These are phyloP conservation scores for Austrolebias charrua DNA, from an alignment of 2,797 vertebrate species.

Conservation along the genomic window DNA sequence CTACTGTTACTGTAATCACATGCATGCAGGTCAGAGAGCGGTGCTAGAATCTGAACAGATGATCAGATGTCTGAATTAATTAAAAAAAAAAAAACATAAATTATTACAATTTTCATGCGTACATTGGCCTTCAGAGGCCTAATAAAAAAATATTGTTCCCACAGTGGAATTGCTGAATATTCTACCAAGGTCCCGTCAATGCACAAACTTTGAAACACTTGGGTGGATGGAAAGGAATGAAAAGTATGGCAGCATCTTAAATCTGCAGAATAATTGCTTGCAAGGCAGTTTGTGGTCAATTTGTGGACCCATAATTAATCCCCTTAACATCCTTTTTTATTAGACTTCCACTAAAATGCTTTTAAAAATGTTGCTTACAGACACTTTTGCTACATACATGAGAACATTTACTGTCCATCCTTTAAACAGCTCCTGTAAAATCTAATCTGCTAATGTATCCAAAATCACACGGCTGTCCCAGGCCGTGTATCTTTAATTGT, in stretches of 20 bases:
- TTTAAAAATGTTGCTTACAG: slow-evolving; percentile 62
- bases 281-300: slow-evolving; percentile 55
- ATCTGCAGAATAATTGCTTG: slow-evolving; percentile 45
- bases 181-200: neutral
- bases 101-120: too few relatives aligned
- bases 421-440: slow-evolving; percentile 74
- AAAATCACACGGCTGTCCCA: slow-evolving; percentile 68
- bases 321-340: slow-evolving; percentile 60
- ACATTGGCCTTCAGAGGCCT: too few relatives aligned
- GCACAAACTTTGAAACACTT: neutral
- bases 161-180: neutral
- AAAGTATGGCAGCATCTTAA: slow-evolving; percentile 40
- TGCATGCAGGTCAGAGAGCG: neutral
- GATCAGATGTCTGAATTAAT: neutral
- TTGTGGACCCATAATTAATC: slow-evolving; percentile 61
- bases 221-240: slow-evolving; percentile 3
- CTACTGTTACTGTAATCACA: neutral
- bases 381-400: slow-evolving; percentile 44
- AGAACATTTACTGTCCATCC: slow-evolving; percentile 67
- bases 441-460: slow-evolving; percentile 79
- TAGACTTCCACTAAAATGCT: slow-evolving; percentile 67
- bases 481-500: slow-evolving; percentile 78
- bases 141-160: neutral
- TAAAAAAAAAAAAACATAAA: too few relatives aligned
- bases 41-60: neutral